Evolutionary conservation across 2,113 vertebrate genomes (phyloP).

Genomic region (Aspidoscelis tigris): DNA sequence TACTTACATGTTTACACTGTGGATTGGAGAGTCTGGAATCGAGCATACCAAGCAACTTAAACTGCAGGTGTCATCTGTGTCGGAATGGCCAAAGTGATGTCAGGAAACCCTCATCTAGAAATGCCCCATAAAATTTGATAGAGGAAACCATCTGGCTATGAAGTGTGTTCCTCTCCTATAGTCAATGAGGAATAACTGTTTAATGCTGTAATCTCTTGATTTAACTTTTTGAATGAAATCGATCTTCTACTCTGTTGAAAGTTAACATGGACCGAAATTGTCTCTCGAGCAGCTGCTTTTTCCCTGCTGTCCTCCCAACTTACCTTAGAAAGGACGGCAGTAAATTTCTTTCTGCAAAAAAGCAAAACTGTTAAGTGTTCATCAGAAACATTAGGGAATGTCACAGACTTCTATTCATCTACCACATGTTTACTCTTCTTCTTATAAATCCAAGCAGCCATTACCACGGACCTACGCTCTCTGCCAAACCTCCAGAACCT

Average conservation of each 20-base stretch:
- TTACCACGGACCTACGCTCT: constrained; percentile 48
- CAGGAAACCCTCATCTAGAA: constrained; percentile 20
- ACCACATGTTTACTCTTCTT: constrained; percentile 43
- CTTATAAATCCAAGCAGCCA: constrained; percentile 54
- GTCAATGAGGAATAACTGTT: constrained; percentile 18
- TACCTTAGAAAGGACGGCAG: constrained; percentile 32
- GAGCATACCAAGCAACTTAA: constrained; percentile 16
- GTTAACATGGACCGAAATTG: constrained; percentile 21
- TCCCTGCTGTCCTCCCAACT: neutral
- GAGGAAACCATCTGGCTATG: constrained; percentile 32
- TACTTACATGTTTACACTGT: neutral
- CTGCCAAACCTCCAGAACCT: constrained; percentile 53
- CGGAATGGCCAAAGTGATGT: constrained; percentile 21
- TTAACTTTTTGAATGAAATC: constrained; percentile 41
- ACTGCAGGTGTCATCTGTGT: neutral
- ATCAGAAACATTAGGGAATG: constrained; percentile 48
- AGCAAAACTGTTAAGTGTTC: constrained; percentile 41
- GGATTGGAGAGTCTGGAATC: neutral
- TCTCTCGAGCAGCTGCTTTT: constrained; percentile 39
- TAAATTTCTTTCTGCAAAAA: constrained; percentile 29
- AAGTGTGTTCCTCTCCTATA: constrained; percentile 26
- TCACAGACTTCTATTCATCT: constrained; percentile 56
- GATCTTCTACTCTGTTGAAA: constrained; percentile 35
- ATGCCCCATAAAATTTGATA: neutral
- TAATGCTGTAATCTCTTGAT: constrained; percentile 22